Evolutionary conservation across 2,113 vertebrate species (phyloP).

Genomic region (Dicrurus megarhynchus): DNA sequence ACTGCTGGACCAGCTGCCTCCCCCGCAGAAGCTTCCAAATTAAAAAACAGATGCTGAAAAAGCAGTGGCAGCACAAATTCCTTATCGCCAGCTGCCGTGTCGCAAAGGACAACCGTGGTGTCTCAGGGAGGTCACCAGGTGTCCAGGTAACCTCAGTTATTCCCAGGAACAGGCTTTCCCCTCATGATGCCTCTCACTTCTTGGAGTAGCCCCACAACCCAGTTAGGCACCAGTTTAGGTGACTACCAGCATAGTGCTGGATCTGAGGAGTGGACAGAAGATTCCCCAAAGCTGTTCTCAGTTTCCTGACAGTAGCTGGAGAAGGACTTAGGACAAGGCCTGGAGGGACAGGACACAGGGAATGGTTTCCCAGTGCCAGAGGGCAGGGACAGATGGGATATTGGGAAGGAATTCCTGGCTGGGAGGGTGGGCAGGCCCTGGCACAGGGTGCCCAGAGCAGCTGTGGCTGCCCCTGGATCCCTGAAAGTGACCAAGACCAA

Average conservation of each 20-base stretch:
- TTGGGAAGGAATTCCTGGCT: rapidly evolving
- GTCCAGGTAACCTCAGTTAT: neutral
- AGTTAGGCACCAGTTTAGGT: neutral
- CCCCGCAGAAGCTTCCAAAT: neutral
- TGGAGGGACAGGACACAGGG: rapidly evolving
- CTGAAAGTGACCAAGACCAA: rapidly evolving
- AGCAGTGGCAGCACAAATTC: neutral
- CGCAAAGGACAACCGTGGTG: neutral
- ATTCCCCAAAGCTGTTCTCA: neutral
- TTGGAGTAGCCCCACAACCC: neutral
- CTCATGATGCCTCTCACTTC: neutral
- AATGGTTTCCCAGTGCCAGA: neutral
- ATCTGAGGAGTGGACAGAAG: neutral
- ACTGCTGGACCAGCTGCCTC: neutral
- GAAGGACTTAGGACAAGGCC: neutral
- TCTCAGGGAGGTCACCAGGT: neutral
- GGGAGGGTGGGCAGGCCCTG: rapidly evolving
- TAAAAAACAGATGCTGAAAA: neutral
- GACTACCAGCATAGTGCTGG: neutral
- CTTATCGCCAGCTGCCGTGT: neutral
- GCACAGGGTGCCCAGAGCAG: neutral
- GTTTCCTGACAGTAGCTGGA: neutral
- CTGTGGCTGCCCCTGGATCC: neutral
- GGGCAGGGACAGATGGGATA: rapidly evolving
- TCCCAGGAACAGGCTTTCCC: neutral